Percentiles rank a stretch among this genome's conserved stretches.
phyloP scores from a whole-genome alignment of 2,797 vertebrate genomes.

The Phalloptychus januarius region DNA sequence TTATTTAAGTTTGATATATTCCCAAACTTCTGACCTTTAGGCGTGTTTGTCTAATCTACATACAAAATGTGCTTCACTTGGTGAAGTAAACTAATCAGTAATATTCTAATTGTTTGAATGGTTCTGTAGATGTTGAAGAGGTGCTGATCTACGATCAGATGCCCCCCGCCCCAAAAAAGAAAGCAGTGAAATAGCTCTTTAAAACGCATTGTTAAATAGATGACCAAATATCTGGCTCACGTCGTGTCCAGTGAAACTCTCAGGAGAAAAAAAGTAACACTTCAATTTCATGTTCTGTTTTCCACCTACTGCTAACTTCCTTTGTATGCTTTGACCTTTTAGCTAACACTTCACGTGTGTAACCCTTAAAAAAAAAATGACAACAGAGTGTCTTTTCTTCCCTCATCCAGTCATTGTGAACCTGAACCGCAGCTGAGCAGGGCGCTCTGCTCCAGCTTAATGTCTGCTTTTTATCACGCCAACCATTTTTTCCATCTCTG shows the following conservation, averaged over 20 bases:
- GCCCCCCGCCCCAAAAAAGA: neutral
- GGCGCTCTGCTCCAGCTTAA: conserved; percentile 34
- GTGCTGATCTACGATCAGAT: neutral
- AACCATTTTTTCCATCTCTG: conserved; percentile 62
- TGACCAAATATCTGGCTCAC: neutral
- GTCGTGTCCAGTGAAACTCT: conserved; percentile 3
- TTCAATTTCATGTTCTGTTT: neutral
- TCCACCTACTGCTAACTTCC: conserved; percentile 14
- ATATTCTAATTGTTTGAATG: neutral
- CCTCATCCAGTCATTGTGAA: conserved; percentile 28
- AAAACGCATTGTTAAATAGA: neutral
- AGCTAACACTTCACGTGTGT: conserved; percentile 7
- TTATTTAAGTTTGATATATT: neutral
- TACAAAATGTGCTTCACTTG: neutral
- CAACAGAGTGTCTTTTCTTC: conserved; percentile 22
- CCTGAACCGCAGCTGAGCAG: conserved; percentile 31
- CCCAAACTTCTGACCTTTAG: neutral
- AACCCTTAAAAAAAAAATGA: conserved; percentile 16
- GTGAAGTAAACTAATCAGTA: neutral
- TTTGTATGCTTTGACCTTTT: conserved; percentile 12
- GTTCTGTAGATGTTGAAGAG: neutral
- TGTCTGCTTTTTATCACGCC: conserved; percentile 54
- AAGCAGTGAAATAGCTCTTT: neutral
- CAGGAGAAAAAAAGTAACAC: conserved; percentile 1
- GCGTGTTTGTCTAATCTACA: neutral